A percentile compares a stretch with the other conserved stretches of the same genome.
Evolutionary conservation across 2,797 vertebrate species (phyloP).

Genomic region (Morus bassanus): DNA sequence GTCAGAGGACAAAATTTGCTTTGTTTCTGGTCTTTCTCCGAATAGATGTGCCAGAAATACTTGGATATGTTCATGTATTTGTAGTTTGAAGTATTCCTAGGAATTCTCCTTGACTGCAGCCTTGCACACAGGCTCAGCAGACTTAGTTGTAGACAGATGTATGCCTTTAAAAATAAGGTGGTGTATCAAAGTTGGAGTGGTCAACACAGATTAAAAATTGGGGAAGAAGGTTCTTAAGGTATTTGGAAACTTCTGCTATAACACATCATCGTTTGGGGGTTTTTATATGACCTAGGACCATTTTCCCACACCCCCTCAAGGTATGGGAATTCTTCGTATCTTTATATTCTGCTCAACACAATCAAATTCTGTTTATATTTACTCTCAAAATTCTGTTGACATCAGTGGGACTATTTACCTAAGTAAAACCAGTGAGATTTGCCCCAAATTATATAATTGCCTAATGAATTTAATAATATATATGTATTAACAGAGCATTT

Average conservation of each 20-base stretch:
- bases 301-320: fast-evolving
- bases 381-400: not conserved
- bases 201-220: not conserved
- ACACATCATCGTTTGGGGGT: not conserved
- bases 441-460: not conserved
- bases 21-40: not conserved
- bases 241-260: not conserved
- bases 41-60: not conserved
- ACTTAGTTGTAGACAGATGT: not conserved
- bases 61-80: not conserved
- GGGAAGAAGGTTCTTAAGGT: not conserved
- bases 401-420: not conserved
- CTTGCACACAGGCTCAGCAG: not conserved
- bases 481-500: not conserved
- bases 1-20: not conserved
- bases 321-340: not conserved
- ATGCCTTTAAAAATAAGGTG: not conserved
- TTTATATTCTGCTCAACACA: not conserved
- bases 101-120: not conserved
- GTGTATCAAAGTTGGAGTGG: not conserved
- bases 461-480: not conserved
- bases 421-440: not conserved
- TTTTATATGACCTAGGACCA: not conserved
- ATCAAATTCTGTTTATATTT: not conserved
- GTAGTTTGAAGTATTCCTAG: not conserved